Conservation (phyloP, 2,113 vertebrate species). For the Indri indri region DNA sequence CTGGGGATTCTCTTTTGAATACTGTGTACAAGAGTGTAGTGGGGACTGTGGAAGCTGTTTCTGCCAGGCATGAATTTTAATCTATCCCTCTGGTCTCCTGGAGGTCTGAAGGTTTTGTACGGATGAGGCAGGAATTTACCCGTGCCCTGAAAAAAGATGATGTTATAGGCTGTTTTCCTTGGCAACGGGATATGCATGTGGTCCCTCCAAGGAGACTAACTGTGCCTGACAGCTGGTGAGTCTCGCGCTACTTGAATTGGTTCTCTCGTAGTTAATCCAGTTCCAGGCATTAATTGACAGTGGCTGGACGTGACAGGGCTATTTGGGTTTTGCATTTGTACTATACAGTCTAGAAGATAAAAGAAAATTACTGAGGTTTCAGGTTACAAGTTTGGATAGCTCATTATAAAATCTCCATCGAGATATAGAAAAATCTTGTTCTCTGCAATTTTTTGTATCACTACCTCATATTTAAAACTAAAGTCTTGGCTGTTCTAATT, state of each 20-base stretch:
- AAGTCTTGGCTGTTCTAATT: slow-evolving; percentile 48
- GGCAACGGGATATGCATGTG: slow-evolving; percentile 33
- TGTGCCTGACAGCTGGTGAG: slow-evolving; percentile 55
- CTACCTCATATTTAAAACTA: slow-evolving; percentile 49
- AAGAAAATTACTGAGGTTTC: slow-evolving; percentile 60
- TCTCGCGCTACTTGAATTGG: slow-evolving; percentile 45
- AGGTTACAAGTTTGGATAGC: slow-evolving; percentile 44
- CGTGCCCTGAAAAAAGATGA: slow-evolving; percentile 48
- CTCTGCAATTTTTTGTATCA: slow-evolving; percentile 1
- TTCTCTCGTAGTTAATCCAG: slow-evolving; percentile 67
- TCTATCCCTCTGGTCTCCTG: slow-evolving; percentile 64
- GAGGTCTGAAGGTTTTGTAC: slow-evolving; percentile 66
- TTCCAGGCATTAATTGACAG: slow-evolving; percentile 67
- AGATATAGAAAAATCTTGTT: slow-evolving; percentile 23
- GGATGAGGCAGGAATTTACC: slow-evolving; percentile 62
- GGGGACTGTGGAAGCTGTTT: slow-evolving; percentile 28
- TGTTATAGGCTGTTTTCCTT: slow-evolving; percentile 64
- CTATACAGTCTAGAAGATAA: slow-evolving; percentile 44
- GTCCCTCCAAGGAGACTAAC: slow-evolving; percentile 60
- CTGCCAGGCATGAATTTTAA: slow-evolving; percentile 74
- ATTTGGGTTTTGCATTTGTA: slow-evolving; percentile 28
- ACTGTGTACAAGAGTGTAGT: background rate
- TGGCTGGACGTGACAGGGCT: slow-evolving; percentile 40
- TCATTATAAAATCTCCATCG: slow-evolving; percentile 56
- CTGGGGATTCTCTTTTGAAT: slow-evolving; percentile 72